Conservation (phyloP, 2,113 vertebrate genomes). For the Cyphomyrus plagiostoma region DNA sequence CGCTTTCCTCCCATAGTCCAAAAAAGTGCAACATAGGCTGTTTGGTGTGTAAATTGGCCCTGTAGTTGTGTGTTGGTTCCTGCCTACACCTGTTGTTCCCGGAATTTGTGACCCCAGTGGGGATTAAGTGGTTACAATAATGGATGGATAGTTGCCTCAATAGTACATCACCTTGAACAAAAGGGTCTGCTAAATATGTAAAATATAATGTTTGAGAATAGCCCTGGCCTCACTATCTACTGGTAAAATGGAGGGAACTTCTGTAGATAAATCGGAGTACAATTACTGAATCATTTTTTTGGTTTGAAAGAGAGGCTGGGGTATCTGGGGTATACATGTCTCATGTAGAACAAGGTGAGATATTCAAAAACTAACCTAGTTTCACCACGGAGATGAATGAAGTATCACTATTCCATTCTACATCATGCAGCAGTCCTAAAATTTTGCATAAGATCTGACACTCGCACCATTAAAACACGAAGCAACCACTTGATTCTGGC, state of each 20-base stretch:
- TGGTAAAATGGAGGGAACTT: background rate
- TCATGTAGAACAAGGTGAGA: background rate
- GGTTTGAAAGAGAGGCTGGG: background rate
- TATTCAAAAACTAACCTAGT: background rate
- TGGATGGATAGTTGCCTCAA: background rate
- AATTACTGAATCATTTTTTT: background rate
- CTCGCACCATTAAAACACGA: background rate
- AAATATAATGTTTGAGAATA: background rate
- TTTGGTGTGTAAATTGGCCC: too few species aligned
- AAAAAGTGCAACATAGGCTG: too few species aligned
- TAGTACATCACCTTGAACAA: background rate
- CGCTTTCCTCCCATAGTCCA: too few species aligned
- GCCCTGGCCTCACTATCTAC: background rate
- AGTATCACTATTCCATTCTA: background rate
- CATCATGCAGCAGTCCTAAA: background rate
- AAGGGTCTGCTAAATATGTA: background rate
- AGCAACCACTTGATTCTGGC: background rate
- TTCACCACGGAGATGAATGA: background rate
- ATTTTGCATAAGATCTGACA: background rate
- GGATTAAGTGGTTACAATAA: too few species aligned
- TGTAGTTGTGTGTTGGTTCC: too few species aligned
- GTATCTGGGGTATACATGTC: background rate
- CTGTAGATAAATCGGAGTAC: background rate
- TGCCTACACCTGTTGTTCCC: too few species aligned
- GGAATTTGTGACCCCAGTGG: too few species aligned